Conservation (phyloP, 2,113 vertebrate genomes). For the Piaya cayana region DNA sequence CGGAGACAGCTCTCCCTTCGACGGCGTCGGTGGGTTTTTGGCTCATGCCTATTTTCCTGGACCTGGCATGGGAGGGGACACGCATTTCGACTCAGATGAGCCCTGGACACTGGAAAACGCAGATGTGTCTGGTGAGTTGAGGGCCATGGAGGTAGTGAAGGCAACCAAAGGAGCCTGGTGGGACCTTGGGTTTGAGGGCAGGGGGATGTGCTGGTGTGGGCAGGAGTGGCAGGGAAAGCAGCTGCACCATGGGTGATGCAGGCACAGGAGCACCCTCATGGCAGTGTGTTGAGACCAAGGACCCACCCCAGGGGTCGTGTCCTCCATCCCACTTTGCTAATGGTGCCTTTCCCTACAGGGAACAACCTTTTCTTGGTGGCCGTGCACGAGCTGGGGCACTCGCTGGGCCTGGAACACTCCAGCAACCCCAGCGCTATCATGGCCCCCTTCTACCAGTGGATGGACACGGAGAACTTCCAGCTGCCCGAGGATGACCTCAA, state of each 20-base stretch:
- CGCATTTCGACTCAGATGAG: slow-evolving; percentile 93
- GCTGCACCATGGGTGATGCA: neutral
- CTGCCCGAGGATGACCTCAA: slow-evolving; percentile 88
- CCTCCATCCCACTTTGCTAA: neutral
- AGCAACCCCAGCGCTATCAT: slow-evolving; percentile 90
- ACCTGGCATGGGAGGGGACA: slow-evolving; percentile 92
- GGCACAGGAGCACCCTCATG: neutral
- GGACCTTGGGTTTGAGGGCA: neutral
- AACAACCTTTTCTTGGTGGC: slow-evolving; percentile 95
- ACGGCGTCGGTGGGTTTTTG: slow-evolving; percentile 91
- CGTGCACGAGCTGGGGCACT: slow-evolving; percentile 92
- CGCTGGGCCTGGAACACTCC: slow-evolving; percentile 93
- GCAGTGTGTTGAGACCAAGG: neutral
- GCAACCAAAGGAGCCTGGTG: neutral
- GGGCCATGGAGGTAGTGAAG: neutral
- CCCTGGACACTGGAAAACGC: slow-evolving; percentile 91
- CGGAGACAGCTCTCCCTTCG: slow-evolving; percentile 95
- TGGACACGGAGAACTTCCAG: slow-evolving; percentile 89
- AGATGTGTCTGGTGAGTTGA: slow-evolving; percentile 82
- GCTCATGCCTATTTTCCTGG: slow-evolving; percentile 96
- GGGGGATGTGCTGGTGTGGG: neutral
- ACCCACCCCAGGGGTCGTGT: fast-evolving
- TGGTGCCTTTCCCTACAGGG: slow-evolving; percentile 68
- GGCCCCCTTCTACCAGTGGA: slow-evolving; percentile 97
- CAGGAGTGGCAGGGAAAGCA: neutral